Conservation (phyloP, 2,888 invertebrate species). For the Aethes cnicana region DNA sequence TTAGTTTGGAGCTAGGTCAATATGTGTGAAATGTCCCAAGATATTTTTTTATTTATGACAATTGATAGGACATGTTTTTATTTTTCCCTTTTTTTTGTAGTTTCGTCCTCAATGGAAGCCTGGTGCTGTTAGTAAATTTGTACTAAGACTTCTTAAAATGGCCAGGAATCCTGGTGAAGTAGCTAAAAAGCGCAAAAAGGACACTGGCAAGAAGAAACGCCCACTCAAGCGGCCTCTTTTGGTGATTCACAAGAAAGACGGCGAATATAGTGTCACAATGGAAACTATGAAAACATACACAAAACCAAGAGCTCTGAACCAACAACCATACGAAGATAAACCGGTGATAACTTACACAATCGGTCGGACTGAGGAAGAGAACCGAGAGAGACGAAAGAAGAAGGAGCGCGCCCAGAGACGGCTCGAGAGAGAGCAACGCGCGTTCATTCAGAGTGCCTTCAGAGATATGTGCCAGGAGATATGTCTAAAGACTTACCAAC, state of each 20-base stretch:
- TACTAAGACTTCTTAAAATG: slow-evolving; percentile 61
- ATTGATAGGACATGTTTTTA: too few species aligned
- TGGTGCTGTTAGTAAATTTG: slow-evolving; percentile 69
- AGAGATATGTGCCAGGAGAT: slow-evolving; percentile 71
- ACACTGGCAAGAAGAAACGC: slow-evolving; percentile 49
- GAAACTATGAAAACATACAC: slow-evolving; percentile 68
- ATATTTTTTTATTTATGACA: slow-evolving; percentile 36
- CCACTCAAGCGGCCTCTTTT: slow-evolving; percentile 66
- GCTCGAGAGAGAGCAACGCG: slow-evolving; percentile 64
- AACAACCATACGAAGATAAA: slow-evolving; percentile 73
- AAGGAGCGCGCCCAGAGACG: slow-evolving; percentile 63
- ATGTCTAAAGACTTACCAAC: slow-evolving; percentile 71
- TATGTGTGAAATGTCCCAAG: too few species aligned
- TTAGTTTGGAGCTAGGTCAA: too few species aligned
- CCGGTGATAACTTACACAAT: slow-evolving; percentile 63
- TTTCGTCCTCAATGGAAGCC: slow-evolving; percentile 72
- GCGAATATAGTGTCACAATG: slow-evolving; percentile 71
- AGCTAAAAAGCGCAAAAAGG: slow-evolving; percentile 61
- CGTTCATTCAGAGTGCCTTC: slow-evolving; percentile 69
- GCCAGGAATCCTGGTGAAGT: slow-evolving; percentile 63
- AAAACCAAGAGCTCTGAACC: slow-evolving; percentile 61
- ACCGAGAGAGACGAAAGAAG: slow-evolving; percentile 58
- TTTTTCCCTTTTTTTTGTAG: slow-evolving; percentile 54
- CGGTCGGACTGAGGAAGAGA: slow-evolving; percentile 73
- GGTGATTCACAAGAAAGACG: slow-evolving; percentile 66